phyloP scores from a whole-genome alignment of 2,797 vertebrate species.

The Nyctibius grandis region DNA sequence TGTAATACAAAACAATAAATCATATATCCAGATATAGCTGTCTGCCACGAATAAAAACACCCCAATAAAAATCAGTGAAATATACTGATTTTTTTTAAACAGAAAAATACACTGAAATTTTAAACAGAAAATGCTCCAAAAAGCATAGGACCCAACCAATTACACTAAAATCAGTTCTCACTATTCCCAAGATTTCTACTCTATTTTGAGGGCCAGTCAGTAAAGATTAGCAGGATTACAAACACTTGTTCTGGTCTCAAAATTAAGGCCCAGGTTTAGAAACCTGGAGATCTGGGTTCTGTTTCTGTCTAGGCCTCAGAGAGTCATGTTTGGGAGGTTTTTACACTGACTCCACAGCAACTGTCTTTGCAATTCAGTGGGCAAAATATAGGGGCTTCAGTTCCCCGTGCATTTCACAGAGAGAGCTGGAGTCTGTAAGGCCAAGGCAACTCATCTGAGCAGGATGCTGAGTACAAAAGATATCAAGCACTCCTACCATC shows the following conservation, averaged over 20 bases:
- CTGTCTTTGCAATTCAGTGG: not conserved
- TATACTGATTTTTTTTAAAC: no score
- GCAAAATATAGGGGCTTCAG: not conserved
- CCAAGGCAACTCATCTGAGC: not conserved
- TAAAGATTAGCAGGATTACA: not conserved
- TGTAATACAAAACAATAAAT: not conserved
- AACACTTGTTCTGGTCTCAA: not conserved
- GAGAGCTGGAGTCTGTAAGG: not conserved
- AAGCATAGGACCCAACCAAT: not conserved
- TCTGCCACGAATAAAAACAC: not conserved
- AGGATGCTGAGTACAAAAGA: not conserved
- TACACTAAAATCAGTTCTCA: not conserved
- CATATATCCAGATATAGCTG: not conserved
- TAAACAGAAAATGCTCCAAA: not conserved
- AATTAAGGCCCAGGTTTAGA: not conserved
- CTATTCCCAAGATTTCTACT: not conserved
- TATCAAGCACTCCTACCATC: not conserved
- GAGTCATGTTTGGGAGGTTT: not conserved
- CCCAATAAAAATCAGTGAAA: not conserved
- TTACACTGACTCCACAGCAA: not conserved
- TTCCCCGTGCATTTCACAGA: not conserved
- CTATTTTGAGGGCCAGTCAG: not conserved
- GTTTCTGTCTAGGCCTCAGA: not conserved
- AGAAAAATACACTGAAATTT: no score
- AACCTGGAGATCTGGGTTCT: not conserved